Evolutionary conservation across 2,888 invertebrate species (phyloP).

Genomic region (Carterocephalus palaemon): DNA sequence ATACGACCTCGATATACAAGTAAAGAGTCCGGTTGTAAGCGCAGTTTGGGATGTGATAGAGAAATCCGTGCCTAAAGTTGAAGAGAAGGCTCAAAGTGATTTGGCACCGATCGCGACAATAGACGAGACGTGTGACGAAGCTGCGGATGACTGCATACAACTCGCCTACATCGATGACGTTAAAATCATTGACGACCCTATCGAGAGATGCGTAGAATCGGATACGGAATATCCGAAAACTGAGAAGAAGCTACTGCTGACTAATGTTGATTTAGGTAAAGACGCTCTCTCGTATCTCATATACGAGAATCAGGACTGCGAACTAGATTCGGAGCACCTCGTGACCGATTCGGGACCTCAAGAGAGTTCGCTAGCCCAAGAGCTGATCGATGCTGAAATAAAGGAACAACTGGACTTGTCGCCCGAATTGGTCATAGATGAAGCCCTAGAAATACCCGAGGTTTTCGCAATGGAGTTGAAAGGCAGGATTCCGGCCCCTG

Average conservation of each 20-base stretch:
- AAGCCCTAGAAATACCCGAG: constrained; percentile 51
- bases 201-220: constrained; percentile 27
- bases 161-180: constrained; percentile 57
- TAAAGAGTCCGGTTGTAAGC: constrained; percentile 44
- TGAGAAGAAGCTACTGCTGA: constrained; percentile 37
- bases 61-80: constrained; percentile 45
- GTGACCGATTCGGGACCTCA: constrained; percentile 34
- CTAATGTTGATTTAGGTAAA: constrained; percentile 61
- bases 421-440: constrained; percentile 65
- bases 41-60: constrained; percentile 47
- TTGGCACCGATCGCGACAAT: constrained; percentile 69
- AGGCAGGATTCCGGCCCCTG: constrained; percentile 53
- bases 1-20: constrained; percentile 50
- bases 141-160: constrained; percentile 45
- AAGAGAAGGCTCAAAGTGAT: constrained; percentile 47
- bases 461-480: constrained; percentile 52
- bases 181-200: constrained; percentile 41
- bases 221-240: not conserved
- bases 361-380: constrained; percentile 56
- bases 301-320: constrained; percentile 55
- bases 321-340: constrained; percentile 34
- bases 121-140: constrained; percentile 60
- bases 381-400: constrained; percentile 60
- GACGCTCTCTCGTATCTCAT: constrained; percentile 66
- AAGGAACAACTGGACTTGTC: constrained; percentile 64